Evolutionary conservation across 2,888 invertebrate species (phyloP).

Genomic region (Cosmopolites sordidus): DNA sequence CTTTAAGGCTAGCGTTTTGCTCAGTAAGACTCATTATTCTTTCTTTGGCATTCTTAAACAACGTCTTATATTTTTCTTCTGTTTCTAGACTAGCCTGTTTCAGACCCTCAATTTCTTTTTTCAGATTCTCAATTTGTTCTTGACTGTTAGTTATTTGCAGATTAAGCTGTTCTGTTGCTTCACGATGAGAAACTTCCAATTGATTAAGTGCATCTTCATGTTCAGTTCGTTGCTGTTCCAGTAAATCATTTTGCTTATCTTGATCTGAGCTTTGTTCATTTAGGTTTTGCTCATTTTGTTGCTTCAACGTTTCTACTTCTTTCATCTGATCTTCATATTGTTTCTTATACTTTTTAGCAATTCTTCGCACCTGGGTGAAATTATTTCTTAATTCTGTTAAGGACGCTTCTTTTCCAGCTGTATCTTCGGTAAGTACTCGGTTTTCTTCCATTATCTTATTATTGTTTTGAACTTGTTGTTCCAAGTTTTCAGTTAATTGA

Average conservation of each 20-base stretch:
- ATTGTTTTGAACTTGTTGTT: constrained; percentile 59
- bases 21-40: constrained; percentile 71
- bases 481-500: constrained; percentile 59
- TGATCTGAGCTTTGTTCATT: constrained; percentile 50
- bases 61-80: constrained; percentile 50
- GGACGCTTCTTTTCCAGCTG: constrained; percentile 62
- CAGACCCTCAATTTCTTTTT: constrained; percentile 50
- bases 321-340: constrained; percentile 75
- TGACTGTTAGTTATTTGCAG: constrained; percentile 46
- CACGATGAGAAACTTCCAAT: constrained; percentile 48
- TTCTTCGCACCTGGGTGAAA: constrained; percentile 64
- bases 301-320: constrained; percentile 52
- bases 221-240: constrained; percentile 51
- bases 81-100: constrained; percentile 47
- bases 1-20: constrained; percentile 58
- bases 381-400: constrained; percentile 53
- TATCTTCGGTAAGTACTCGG: constrained; percentile 60
- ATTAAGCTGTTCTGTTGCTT: constrained; percentile 49
- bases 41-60: constrained; percentile 70
- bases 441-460: constrained; percentile 58
- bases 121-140: constrained; percentile 54
- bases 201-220: constrained; percentile 46
- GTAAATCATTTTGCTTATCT: constrained; percentile 49
- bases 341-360: constrained; percentile 89
- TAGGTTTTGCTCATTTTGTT: constrained; percentile 47